Base-by-base conservation (phyloP, 2,113 vertebrate species). In the Ascaphus truei region DNA sequence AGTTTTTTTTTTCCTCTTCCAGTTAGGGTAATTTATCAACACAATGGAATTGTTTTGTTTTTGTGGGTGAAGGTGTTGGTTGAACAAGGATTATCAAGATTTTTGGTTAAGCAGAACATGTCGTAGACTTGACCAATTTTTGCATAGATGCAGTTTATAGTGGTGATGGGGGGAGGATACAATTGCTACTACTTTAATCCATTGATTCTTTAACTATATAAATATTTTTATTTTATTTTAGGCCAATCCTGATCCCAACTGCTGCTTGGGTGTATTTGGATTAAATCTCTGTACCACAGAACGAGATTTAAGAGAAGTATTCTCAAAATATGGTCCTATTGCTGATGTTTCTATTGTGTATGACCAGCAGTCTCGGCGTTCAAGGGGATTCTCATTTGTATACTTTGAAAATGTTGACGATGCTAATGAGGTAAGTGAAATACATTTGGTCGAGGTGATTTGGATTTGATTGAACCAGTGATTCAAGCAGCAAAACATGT, bases 221-320 rank as follows among this genome's bases (percentile, higher is more conserved):
- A n/a, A n/a, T n/a, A n/a, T n/a, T n/a, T n/a, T n/a, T n/a, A n/a
- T 69, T 50, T 9, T 3, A 5, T 34, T 52, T 15, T 62, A 98
- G 96, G 91, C 92, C 29, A 98, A 99, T 83, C 96, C 96, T 58
- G 95, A 98, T 73, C 96, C 95, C 11, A 99, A 96, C 73, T 90
- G 89, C 71, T 99, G 96, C 72, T 85, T 99, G 1, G 96, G 96
- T 2, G 95, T 98, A 52, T 98, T 99, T 85, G 96, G 96, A 2
- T 82, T 99, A 81, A 99, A 96, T 53, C 83, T 98, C 55, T 96
- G 97, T 79, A 98, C 95, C 63, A 96, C 95, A 37, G 96, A 99
- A 62, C 88, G 95, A 72, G 95, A 98, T 73, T 85, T 99, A 62
- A 92, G 93, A 75, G 95, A 98, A 31, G 95, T 98, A 3, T 98